Evolutionary conservation across 1,140 invertebrate species (phyloP).

Genomic region (Leptonema lineaticorne): DNA sequence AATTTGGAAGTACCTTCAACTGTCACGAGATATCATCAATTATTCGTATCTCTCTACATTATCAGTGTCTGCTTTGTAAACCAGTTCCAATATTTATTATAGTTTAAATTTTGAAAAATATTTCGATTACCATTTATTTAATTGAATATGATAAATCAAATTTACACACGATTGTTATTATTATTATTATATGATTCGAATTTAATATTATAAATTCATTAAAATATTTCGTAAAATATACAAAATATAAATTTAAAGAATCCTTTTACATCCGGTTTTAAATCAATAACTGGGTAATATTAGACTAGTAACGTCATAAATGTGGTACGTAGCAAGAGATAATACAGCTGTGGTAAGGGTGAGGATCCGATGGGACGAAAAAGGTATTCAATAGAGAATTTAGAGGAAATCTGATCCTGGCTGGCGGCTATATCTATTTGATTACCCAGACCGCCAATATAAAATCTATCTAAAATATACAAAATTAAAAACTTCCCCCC

Average conservation of each 20-base stretch:
- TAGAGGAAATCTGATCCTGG: slow-evolving; percentile 16
- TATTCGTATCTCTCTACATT: neutral
- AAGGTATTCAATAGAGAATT: slow-evolving; percentile 28
- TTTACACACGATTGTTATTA: no score
- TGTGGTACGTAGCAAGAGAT: neutral
- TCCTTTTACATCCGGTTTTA: no score
- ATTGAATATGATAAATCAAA: no score
- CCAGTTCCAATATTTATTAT: neutral
- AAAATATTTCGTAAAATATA: no score
- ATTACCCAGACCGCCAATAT: neutral
- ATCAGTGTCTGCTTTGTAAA: neutral
- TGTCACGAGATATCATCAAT: slow-evolving; percentile 6
- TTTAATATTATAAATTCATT: no score
- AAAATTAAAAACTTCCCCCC: no score
- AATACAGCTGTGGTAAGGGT: neutral
- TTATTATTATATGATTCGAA: no score
- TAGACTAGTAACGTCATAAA: slow-evolving; percentile 24
- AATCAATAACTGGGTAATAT: slow-evolving; percentile 30
- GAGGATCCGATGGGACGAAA: slow-evolving; percentile 12
- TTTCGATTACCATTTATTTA: no score
- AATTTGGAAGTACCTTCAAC: neutral
- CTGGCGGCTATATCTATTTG: neutral
- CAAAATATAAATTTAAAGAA: no score
- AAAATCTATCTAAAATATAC: neutral
- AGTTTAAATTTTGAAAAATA: no score